A percentile compares a stretch with the other conserved stretches of the same genome.
phyloP scores from a whole-genome alignment of 2,113 vertebrate genomes.

The Carassius auratus region DNA sequence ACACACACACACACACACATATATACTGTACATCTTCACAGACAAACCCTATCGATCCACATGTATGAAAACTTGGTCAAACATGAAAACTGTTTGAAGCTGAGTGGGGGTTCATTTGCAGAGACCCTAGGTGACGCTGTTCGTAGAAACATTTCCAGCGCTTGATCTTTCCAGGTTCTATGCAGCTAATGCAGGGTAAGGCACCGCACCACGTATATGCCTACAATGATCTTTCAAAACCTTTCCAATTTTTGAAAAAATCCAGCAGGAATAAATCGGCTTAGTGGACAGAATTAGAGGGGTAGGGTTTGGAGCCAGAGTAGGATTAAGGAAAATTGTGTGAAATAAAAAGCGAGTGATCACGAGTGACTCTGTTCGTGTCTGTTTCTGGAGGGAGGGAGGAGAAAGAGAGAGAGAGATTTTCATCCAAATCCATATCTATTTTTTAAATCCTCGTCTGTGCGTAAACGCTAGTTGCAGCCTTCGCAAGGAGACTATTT shows the following conservation, averaged over 20 bases:
- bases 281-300: constrained; percentile 78
- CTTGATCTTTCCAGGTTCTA: constrained; percentile 41
- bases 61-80: too few species aligned
- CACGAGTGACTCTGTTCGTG: constrained; percentile 70
- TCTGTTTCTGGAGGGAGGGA: constrained; percentile 68
- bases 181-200: constrained; percentile 35
- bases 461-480: constrained; percentile 61
- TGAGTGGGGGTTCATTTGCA: constrained; percentile 18
- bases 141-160: constrained; percentile 37
- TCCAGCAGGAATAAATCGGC: constrained; percentile 72
- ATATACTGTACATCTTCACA: too few species aligned
- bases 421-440: constrained; percentile 72
- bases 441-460: constrained; percentile 68
- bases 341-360: constrained; percentile 79
- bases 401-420: constrained; percentile 60
- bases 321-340: constrained; percentile 78
- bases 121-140: constrained; percentile 38
- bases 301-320: constrained; percentile 73
- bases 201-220: constrained; percentile 49
- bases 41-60: too few species aligned
- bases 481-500: constrained; percentile 53
- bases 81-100: background rate
- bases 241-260: constrained; percentile 60
- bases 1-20: too few species aligned
- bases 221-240: constrained; percentile 64